A percentile compares a stretch with the other conserved stretches of the same genome.
These are phyloP conservation scores for Melanargia galathea DNA, from an alignment of 2,888 invertebrate species.

Conservation along the genomic window DNA sequence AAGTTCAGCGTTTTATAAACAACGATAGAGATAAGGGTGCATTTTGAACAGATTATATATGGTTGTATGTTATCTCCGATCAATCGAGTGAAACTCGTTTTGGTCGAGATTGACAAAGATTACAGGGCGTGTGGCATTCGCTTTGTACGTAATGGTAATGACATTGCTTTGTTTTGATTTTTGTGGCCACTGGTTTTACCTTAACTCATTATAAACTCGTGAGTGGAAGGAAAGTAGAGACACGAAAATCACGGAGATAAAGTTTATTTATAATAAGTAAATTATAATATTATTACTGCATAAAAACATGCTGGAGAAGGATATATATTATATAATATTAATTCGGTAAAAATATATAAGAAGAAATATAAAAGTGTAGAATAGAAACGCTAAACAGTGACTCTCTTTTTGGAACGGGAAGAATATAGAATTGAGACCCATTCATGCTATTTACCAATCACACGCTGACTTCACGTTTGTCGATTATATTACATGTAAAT, in stretches of 20 bases:
- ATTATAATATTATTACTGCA: too few species aligned
- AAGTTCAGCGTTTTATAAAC: slow-evolving; percentile 18
- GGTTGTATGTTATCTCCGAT: slow-evolving; percentile 20
- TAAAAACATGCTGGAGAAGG: too few species aligned
- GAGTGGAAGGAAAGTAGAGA: background rate
- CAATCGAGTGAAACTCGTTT: slow-evolving; percentile 19
- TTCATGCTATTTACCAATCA: too few species aligned
- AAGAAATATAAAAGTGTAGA: too few species aligned
- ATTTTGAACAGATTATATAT: slow-evolving; percentile 12
- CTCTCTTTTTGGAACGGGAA: too few species aligned
- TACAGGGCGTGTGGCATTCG: slow-evolving; percentile 23
- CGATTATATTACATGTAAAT: too few species aligned
- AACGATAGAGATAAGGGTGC: slow-evolving; percentile 15
- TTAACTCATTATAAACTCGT: slow-evolving; percentile 9
- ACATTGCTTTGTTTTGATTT: slow-evolving; percentile 22
- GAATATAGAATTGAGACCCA: too few species aligned
- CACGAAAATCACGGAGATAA: background rate
- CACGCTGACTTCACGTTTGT: too few species aligned
- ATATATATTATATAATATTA: too few species aligned
- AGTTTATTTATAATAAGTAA: too few species aligned
- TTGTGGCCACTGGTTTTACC: slow-evolving; percentile 20
- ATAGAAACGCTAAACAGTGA: too few species aligned
- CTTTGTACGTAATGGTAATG: slow-evolving; percentile 22
- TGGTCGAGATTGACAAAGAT: slow-evolving; percentile 24
- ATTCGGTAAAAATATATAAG: too few species aligned